Evolutionary conservation across 2,113 vertebrate species (phyloP), one percentile per base, ranked within the genome.

Genomic region (Reinhardtius hippoglossoides): DNA sequence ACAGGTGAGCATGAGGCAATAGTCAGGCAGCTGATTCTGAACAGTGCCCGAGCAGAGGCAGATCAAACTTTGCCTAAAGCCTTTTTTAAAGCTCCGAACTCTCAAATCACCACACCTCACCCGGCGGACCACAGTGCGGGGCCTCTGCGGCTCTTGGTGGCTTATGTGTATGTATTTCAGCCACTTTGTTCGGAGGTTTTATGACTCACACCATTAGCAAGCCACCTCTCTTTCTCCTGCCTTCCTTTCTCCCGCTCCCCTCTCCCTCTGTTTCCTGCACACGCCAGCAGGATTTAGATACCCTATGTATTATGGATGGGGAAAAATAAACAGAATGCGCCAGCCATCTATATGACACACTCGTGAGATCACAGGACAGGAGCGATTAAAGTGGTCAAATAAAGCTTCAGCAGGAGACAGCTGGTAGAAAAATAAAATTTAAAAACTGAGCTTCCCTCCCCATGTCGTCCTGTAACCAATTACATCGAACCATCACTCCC

Each of bases 251-350:
- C 67, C 71, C 66, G 42, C 40, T n/a, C 31, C 31, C 31, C 31
- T 31, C 31, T 31, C 31, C 31, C 42, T 74, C 67, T 71, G 65
- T 88, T 87, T 88, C 85, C 74, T 88, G 90, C 91, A 90, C 81
- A 89, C 87, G 75, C 77, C 86, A 86, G 88, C 84, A 90, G 88
- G 91, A 93, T 91, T 92, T 89, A 85, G 86, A 92, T 84, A 84
- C 81, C 83, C 88, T 84, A 92, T 93, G 89, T 92, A 91, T 93
- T 92, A 93, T 92, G 86, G 88, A 93, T 92, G 83, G 89, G 40
- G 82, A 63, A 21, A 89, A 88, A 89, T 92, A 93, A 93, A 92
- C 86, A 91, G 73, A 88, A 89, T 57, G 81, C 66, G 7, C 68
- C 76, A 87, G 83, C 89, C 89, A 89, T 92, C 91, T 91, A 91